Evolutionary conservation across 2,797 vertebrate species (phyloP).

Genomic region (Enteromius treurensis): DNA sequence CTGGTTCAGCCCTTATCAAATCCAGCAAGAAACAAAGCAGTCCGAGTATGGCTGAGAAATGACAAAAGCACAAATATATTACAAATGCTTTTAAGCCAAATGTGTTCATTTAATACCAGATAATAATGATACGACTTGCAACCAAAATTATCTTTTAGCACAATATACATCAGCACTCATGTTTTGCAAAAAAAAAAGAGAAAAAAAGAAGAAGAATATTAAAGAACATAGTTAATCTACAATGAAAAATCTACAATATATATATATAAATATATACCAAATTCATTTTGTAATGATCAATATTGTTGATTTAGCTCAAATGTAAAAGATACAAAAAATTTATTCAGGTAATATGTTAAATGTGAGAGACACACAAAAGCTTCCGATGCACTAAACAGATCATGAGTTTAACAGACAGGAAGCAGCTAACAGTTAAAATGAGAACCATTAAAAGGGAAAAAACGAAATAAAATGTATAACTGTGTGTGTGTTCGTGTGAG

Average conservation of each 20-base stretch:
- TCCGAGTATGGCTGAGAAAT: not conserved
- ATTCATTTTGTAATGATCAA: not conserved
- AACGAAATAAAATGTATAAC: not conserved
- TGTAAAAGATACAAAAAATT: not conserved
- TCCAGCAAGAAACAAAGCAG: not conserved
- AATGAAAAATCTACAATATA: not conserved
- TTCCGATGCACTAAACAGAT: not conserved
- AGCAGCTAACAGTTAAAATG: not conserved
- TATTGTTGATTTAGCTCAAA: not conserved
- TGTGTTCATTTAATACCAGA: not conserved
- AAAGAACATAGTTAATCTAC: not conserved
- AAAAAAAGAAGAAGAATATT: too few relatives aligned
- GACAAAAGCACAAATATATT: not conserved
- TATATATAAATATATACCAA: too few relatives aligned
- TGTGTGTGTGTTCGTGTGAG: not conserved
- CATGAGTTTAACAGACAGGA: not conserved
- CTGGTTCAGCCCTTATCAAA: not conserved
- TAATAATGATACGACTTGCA: too few relatives aligned
- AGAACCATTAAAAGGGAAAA: constrained; percentile 2
- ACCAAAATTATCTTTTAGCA: not conserved
- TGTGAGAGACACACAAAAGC: not conserved
- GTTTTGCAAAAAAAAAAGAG: not conserved
- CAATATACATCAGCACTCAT: not conserved
- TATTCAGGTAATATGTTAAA: not conserved
- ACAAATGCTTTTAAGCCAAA: not conserved